Evolutionary conservation across 1,140 invertebrate genomes (phyloP), one percentile per base, ranked within the genome.

Genomic region (Drosophila tsacasi): DNA sequence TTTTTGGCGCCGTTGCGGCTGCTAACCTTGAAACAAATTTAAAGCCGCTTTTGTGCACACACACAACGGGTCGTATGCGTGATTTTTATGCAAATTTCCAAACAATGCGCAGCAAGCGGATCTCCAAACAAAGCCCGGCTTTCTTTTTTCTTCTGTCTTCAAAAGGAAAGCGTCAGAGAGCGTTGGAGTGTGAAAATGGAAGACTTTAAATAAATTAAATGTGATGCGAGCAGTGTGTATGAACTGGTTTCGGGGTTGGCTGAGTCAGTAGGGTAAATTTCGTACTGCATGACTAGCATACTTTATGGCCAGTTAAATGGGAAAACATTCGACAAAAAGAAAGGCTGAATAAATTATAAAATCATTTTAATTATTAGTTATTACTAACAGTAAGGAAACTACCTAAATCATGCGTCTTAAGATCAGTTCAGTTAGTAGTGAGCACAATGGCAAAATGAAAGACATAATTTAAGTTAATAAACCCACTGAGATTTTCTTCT

Each of bases 191-290:
- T 83, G 58, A 83, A 86, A 86, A 83, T 60, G 72, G 58, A 62
- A 73, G 84, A n/a, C 84, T 83, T 89, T 89, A 86, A 86, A 89
- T 86, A 86, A 86, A 86, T 86, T 87, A 89, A 86, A 83, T 79
- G 52, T 71, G 69, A 67, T 83, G 67, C 71, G 72, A 58, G 54
- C 25, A 52, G 61, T 62, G 71, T 46, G 35, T 64, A 54, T 55
- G 35, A 71, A 57, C 44, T 67, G 57, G 44, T 35, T 67, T 66
- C 30, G 40, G 66, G 47, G 68, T 39, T 74, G 55, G 19, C 12
- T 58, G 68, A 39, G 12, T 68, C 35, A 40, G 52, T 32, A 68
- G 32, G 25, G 19, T 52, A 17, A 19, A 40, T 52, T 64, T n/a
- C 1, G 17, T 30, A 35, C n/a, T 10, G 40, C 3, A 19, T 42